These are phyloP conservation scores for Drosophila pegasa DNA, from an alignment of 2,888 invertebrate species.

Conservation along the genomic window DNA sequence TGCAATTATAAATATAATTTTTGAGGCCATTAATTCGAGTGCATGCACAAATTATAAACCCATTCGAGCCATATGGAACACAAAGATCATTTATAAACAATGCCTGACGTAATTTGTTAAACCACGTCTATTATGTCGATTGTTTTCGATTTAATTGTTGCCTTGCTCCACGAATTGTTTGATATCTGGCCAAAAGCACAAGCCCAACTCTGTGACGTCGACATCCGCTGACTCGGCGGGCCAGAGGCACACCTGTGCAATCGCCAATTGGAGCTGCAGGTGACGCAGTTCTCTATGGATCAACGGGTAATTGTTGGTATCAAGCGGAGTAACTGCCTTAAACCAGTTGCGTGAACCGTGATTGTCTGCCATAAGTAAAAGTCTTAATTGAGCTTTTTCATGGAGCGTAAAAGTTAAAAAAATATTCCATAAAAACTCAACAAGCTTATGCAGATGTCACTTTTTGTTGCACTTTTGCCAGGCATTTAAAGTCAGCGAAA, in stretches of 20 bases:
- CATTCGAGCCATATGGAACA: background rate
- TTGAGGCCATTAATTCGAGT: background rate
- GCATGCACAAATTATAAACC: background rate
- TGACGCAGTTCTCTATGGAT: conserved; percentile 58
- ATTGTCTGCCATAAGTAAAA: background rate
- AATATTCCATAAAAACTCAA: background rate
- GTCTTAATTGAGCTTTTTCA: background rate
- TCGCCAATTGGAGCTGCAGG: conserved; percentile 47
- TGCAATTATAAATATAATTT: background rate
- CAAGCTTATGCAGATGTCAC: background rate
- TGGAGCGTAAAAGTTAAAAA: background rate
- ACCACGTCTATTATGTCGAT: conserved; percentile 52
- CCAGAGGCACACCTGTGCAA: conserved; percentile 63
- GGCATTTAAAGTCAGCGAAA: conserved; percentile 41
- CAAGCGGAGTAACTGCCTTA: conserved; percentile 21
- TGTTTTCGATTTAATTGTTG: conserved; percentile 63
- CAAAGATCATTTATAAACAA: conserved; percentile 55
- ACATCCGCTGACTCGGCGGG: conserved; percentile 14
- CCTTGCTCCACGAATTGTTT: conserved; percentile 14
- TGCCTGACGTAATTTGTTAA: conserved; percentile 52
- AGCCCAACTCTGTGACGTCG: conserved; percentile 31
- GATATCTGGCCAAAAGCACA: conserved; percentile 10
- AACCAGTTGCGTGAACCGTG: conserved; percentile 34
- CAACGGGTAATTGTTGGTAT: conserved; percentile 45
- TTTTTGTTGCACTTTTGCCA: conserved; percentile 20